Base-by-base conservation (phyloP, 92 coral and sea anemone species). In the Parazoanthus swiftii region DNA sequence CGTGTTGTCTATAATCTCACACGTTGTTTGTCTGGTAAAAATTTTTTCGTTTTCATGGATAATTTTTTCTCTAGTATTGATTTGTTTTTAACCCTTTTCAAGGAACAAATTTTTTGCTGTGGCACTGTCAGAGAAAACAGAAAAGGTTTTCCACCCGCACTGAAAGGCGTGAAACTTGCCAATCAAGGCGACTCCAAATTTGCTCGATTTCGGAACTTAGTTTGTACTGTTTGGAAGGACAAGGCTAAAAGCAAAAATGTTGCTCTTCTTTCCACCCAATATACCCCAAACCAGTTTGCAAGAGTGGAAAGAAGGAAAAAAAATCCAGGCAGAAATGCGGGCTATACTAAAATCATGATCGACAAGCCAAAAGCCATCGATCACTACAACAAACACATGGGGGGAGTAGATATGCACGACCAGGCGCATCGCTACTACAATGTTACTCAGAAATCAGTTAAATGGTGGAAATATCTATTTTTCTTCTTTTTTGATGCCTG, bases 11-110 rank as follows among this genome's bases (percentile, higher is more conserved):
- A 42, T 48, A 50, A 79, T 6, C 89, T 79, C 20, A 87, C 85
- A 35, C 76, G 66, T 29, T 54, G 36, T 21, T 29, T 87, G 18
- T 48, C 76, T 29, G 77, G 85, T n/a, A 76, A 79, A 78, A 76
- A 79, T 16, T 79, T 77, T 77, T 29, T 87, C 21, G 89, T 86
- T 86, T 87, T 87, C 33, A 87, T 77, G 78, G 76, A 78, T 39
- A 87, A 54, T 79, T 87, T 76, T 72, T 87, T 87, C 75, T 71
- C 84, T 15, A 59, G 85, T 63, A 4, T 59, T 13, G 76, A 76
- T 46, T 50, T 87, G 38, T 87, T 87, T 79, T 84, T 42, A 8
- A 70, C 14, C 16, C 82, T 48, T 79, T 79, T 79, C n/a, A 7
- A 79, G 68, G 68, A 79, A 18, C 15, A 79, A 26, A 48, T 36